Conservation (phyloP, 2,888 invertebrate genomes). For the Drosophila stalkeri region DNA sequence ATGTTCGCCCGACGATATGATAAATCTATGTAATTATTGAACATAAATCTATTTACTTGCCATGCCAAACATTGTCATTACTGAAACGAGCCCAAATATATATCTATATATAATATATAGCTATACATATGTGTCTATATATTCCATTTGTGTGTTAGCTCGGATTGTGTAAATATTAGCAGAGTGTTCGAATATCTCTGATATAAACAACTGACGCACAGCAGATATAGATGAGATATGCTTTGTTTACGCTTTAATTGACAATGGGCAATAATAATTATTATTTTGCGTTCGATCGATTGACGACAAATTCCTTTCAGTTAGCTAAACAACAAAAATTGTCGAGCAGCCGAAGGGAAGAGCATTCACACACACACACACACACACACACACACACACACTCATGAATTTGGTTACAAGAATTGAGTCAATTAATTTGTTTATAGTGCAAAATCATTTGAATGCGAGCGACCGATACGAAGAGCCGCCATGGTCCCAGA, state of each 20-base stretch:
- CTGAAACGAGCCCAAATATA: neutral
- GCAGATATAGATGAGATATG: neutral
- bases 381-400: neutral
- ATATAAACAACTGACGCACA: constrained; percentile 20
- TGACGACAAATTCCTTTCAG: constrained; percentile 36
- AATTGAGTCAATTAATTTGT: constrained; percentile 72
- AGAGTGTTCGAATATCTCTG: neutral
- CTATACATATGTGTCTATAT: neutral
- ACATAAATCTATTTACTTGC: neutral
- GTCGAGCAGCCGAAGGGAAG: neutral
- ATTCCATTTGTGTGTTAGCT: neutral
- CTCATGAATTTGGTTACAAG: constrained; percentile 4
- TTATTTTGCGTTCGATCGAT: constrained; percentile 9
- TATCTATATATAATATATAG: neutral
- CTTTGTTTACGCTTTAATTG: constrained; percentile 17
- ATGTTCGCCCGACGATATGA: neutral
- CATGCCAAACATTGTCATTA: neutral
- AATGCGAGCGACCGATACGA: constrained; percentile 18
- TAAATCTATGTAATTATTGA: constrained; percentile 10
- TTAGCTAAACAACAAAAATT: constrained; percentile 2
- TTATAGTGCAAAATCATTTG: constrained; percentile 72
- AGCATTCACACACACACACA: constrained; percentile 4
- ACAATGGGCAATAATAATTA: constrained; percentile 32
- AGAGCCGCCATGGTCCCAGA: constrained; percentile 1
- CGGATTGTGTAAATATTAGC: constrained; percentile 8